A percentile compares a stretch with the other conserved stretches of the same genome.
Evolutionary conservation across 2,797 vertebrate species (phyloP).

Genomic region (Protosalanx chinensis): DNA sequence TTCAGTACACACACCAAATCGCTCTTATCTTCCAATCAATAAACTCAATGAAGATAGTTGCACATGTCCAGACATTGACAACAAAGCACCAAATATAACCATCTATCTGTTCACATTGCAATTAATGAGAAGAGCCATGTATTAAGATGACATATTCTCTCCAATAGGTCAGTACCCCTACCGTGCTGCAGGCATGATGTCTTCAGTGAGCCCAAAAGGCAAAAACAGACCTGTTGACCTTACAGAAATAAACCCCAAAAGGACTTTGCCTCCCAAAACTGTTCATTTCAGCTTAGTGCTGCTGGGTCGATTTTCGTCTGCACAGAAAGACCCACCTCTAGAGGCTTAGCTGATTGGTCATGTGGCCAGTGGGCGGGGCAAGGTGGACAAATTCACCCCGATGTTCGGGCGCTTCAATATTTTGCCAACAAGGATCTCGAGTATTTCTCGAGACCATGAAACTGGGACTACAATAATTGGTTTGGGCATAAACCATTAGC

Average conservation of each 20-base stretch:
- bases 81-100: slow-evolving; percentile 11
- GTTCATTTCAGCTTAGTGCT: slow-evolving; percentile 51
- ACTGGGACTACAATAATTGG: neutral
- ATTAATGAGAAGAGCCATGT: neutral
- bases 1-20: slow-evolving; percentile 6
- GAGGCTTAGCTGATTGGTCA: slow-evolving; percentile 49
- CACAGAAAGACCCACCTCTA: slow-evolving; percentile 42
- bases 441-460: slow-evolving; percentile 5
- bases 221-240: slow-evolving; percentile 60
- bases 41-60: slow-evolving; percentile 35
- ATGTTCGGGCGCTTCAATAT: slow-evolving; percentile 46
- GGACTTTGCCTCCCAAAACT: slow-evolving; percentile 46
- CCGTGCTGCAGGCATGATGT: slow-evolving; percentile 69
- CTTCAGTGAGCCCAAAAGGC: slow-evolving; percentile 23
- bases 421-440: slow-evolving; percentile 7
- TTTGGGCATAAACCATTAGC: neutral
- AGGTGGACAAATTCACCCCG: slow-evolving; percentile 1
- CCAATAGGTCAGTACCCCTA: slow-evolving; percentile 40
- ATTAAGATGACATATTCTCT: neutral
- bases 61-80: slow-evolving; percentile 34
- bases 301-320: slow-evolving; percentile 48
- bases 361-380: slow-evolving; percentile 37
- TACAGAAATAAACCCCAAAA: slow-evolving; percentile 44
- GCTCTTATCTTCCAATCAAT: slow-evolving; percentile 17
- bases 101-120: neutral